Evolutionary conservation across 2,888 invertebrate species (phyloP).

Genomic region (Pyrrhosoma nymphula): DNA sequence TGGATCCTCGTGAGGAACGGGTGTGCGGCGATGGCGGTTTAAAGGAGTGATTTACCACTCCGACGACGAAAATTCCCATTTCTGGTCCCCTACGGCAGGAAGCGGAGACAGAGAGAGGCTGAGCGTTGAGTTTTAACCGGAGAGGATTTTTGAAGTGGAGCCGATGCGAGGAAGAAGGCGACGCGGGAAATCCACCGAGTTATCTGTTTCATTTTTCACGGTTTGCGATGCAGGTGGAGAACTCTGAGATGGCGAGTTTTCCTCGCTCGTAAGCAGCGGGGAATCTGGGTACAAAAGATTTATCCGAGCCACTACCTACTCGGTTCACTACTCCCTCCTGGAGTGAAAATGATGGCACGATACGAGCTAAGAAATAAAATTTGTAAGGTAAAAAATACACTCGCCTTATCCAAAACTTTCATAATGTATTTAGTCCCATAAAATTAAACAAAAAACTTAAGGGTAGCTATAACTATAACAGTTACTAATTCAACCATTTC

Average conservation of each 20-base stretch:
- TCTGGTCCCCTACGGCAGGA: background rate
- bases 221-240: background rate
- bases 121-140: background rate
- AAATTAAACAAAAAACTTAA: too few species aligned
- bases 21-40: background rate
- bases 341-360: too few species aligned
- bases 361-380: too few species aligned
- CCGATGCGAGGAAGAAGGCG: background rate
- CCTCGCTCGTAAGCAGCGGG: background rate
- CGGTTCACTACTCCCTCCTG: too few species aligned
- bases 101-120: background rate
- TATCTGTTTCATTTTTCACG: background rate
- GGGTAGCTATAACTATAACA: too few species aligned
- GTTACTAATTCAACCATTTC: too few species aligned
- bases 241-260: background rate
- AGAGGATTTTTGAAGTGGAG: background rate
- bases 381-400: too few species aligned
- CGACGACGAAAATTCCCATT: conserved; percentile 16
- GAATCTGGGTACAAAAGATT: too few species aligned
- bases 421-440: too few species aligned
- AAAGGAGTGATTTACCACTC: conserved; percentile 4
- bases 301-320: too few species aligned
- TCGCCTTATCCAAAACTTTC: too few species aligned
- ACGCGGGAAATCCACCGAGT: background rate
- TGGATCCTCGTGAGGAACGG: background rate